phyloP scores from a whole-genome alignment of 1,140 invertebrate genomes.

The Pogonus chalceus region DNA sequence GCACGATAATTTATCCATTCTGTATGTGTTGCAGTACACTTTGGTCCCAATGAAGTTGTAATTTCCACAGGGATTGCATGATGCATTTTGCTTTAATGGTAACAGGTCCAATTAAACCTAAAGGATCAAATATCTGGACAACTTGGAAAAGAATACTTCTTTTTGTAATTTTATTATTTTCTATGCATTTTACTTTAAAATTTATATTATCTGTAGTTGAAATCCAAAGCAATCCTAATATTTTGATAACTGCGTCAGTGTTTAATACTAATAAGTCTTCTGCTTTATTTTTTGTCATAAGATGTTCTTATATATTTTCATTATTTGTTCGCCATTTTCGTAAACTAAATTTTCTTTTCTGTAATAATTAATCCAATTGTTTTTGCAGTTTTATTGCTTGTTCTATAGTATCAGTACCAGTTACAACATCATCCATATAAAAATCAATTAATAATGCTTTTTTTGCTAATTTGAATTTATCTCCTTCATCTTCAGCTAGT shows the following conservation, averaged over 20 bases:
- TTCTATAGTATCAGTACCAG: constrained; percentile 21
- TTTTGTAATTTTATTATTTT: constrained; percentile 13
- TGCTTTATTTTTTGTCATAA: not conserved
- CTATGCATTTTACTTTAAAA: not conserved
- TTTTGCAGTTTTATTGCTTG: constrained; percentile 1
- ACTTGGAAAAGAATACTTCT: constrained; percentile 14
- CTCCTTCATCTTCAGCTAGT: not conserved
- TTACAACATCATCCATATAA: constrained; percentile 13
- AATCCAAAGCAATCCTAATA: constrained; percentile 10
- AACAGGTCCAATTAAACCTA: not conserved
- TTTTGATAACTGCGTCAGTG: constrained; percentile 2
- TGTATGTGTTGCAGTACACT: not conserved
- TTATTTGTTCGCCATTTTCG: not conserved
- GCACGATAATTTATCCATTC: not conserved
- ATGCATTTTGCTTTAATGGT: not conserved
- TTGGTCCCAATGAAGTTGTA: not conserved
- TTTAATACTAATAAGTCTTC: too few relatives aligned
- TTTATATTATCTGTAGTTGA: not conserved
- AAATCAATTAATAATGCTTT: not conserved
- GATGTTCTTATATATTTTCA: not conserved
- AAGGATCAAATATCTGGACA: not conserved
- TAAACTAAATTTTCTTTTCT: not conserved
- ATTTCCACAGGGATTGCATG: not conserved
- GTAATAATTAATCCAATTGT: not conserved
- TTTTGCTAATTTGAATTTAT: not conserved